Evolutionary conservation across 2,797 vertebrate genomes (phyloP).

Genomic region (Takifugu ocellatus): DNA sequence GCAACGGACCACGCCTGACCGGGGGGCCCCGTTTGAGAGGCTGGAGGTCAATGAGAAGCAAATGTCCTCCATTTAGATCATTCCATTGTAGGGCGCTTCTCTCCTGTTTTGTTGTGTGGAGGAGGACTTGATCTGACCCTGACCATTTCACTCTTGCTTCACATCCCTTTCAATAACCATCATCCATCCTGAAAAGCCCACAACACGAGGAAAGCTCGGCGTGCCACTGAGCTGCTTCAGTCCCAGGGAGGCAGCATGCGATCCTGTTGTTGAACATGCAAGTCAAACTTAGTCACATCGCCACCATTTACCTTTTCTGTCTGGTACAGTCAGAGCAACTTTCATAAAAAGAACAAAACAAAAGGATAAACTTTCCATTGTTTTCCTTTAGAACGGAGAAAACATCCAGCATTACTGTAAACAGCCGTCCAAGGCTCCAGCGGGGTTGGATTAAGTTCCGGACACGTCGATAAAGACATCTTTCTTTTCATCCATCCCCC

Average conservation of each 20-base stretch:
- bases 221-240: slow-evolving; percentile 21
- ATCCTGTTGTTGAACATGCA: slow-evolving; percentile 44
- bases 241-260: slow-evolving; percentile 48
- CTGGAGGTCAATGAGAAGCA: slow-evolving; percentile 68
- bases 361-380: slow-evolving; percentile 21
- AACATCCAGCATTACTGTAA: slow-evolving; percentile 39
- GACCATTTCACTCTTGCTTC: slow-evolving; percentile 34
- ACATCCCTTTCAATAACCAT: slow-evolving; percentile 58
- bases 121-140: slow-evolving; percentile 53
- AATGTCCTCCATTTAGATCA: slow-evolving; percentile 58
- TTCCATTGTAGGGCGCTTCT: slow-evolving; percentile 37
- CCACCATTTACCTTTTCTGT: background rate
- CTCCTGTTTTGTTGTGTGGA: slow-evolving; percentile 44
- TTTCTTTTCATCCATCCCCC: slow-evolving; percentile 21
- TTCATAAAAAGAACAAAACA: slow-evolving; percentile 9
- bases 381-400: slow-evolving; percentile 31
- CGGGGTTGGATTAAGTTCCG: slow-evolving; percentile 24
- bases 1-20: slow-evolving; percentile 41
- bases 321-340: background rate
- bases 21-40: slow-evolving; percentile 35
- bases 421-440: slow-evolving; percentile 17
- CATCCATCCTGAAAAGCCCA: slow-evolving; percentile 33
- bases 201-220: slow-evolving; percentile 34
- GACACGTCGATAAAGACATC: slow-evolving; percentile 37
- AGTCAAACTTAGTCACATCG: slow-evolving; percentile 11